These are phyloP conservation scores for Lepus timidus DNA, from an alignment of 2,113 vertebrate species.

Conservation along the genomic window DNA sequence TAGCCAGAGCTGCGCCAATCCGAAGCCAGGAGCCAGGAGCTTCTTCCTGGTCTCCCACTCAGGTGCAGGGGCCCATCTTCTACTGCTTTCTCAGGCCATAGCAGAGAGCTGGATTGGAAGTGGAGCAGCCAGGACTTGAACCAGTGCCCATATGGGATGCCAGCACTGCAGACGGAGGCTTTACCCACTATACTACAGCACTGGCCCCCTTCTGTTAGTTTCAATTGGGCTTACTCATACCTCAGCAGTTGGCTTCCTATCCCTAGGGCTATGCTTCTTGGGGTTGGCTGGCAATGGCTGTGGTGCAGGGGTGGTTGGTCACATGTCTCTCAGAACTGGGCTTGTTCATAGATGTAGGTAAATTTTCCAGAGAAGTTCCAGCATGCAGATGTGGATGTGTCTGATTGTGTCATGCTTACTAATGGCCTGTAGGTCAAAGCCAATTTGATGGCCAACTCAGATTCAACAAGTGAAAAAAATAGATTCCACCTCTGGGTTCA, in stretches of 20 bases:
- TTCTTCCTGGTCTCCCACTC: too few relatives aligned
- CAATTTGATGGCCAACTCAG: neutral
- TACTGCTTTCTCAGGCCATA: too few relatives aligned
- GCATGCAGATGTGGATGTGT: neutral
- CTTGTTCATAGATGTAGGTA: neutral
- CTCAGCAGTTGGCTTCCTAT: neutral
- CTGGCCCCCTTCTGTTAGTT: neutral
- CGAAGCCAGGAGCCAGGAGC: too few relatives aligned
- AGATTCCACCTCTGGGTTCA: neutral
- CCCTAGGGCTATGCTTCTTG: neutral
- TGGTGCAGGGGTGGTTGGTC: neutral
- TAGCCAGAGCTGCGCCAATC: too few relatives aligned
- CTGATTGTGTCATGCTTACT: neutral
- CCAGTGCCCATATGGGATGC: too few relatives aligned
- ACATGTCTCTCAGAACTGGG: neutral
- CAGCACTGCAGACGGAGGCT: too few relatives aligned
- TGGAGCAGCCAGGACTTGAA: too few relatives aligned
- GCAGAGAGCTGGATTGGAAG: too few relatives aligned
- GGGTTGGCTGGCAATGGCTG: neutral
- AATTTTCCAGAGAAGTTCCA: slow-evolving; percentile 27
- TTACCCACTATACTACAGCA: too few relatives aligned
- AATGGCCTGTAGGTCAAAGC: neutral
- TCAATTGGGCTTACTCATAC: neutral
- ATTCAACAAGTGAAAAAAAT: slow-evolving; percentile 31
- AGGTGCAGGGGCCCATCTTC: too few relatives aligned